Evolutionary conservation across 2,888 invertebrate genomes (phyloP), one percentile per base, ranked within the genome.

Genomic region (Aphrophora alni): DNA sequence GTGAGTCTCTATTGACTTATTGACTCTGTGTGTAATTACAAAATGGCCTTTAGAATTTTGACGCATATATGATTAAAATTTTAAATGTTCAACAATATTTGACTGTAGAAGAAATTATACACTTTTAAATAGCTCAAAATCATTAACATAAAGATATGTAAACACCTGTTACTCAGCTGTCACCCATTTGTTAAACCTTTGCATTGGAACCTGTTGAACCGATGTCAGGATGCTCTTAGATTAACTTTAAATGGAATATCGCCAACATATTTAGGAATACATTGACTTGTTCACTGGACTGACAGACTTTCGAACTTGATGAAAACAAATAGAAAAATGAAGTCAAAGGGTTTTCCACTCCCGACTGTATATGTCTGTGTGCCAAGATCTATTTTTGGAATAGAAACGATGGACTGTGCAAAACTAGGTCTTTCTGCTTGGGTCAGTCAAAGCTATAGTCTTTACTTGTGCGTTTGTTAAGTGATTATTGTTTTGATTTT

Each of bases 301-400:
- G 5, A 69, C 27, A n/a, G n/a, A 28, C 27, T 28, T 71, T 71
- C 69, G 8, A 25, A 26, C 71, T 17, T 21, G 59, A 59, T 59
- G 59, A 59, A 59, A 59, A 59, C 59, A 59, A 59, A 59, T 59
- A 59, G 59, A 59, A 59, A 59, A 59, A 59, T 59, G 59, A 59
- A 59, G 59, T 59, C 59, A 59, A 59, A 59, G 59, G 59, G 59
- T 59, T 59, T 59, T 59, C 59, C 59, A 59, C 59, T 21, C 59
- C 12, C 21, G 21, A 21, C 59, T 59, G 59, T 59, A 21, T 59
- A 59, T 10, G 59, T 21, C n/a, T 21, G 59, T 21, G 82, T 86
- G 86, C 86, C 86, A 86, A 85, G 85, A 85, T 86, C 85, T 86
- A 86, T 85, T 84, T 85, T 86, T 85, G 86, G 59, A 59, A 59